These are phyloP conservation scores for Xiphydria camelus DNA, from an alignment of 2,888 invertebrate species.

Conservation along the genomic window DNA sequence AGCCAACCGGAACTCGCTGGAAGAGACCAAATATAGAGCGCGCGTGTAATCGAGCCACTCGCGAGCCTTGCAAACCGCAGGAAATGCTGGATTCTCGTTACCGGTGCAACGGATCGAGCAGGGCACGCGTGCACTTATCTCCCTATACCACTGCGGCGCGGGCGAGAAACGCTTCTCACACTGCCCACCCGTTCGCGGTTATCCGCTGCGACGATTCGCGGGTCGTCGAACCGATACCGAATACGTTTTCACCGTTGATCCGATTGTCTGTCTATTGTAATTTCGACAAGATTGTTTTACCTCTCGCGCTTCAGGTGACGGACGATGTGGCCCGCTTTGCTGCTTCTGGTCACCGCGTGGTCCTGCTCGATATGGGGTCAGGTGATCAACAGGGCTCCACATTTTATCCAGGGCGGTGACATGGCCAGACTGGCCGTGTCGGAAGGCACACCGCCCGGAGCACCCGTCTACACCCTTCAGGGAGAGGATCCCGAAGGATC, in stretches of 20 bases:
- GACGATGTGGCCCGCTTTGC: conserved; percentile 44
- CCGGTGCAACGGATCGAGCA: neutral
- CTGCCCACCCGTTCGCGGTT: conserved; percentile 23
- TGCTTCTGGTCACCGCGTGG: conserved; percentile 35
- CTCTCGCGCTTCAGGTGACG: conserved; percentile 36
- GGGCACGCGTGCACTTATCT: too few relatives aligned
- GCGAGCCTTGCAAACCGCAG: neutral
- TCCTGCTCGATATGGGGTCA: conserved; percentile 56
- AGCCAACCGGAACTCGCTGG: too few relatives aligned
- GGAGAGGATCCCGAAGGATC: conserved; percentile 79
- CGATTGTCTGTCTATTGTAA: too few relatives aligned
- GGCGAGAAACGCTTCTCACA: too few relatives aligned
- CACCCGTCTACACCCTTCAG: conserved; percentile 75
- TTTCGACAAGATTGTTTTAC: too few relatives aligned
- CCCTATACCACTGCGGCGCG: too few relatives aligned
- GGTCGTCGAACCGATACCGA: too few relatives aligned
- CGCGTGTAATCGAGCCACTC: too few relatives aligned
- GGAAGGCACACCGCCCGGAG: conserved; percentile 75
- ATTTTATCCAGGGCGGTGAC: conserved; percentile 77
- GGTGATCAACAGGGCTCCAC: conserved; percentile 72
- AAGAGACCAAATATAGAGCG: conserved; percentile 17
- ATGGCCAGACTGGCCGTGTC: conserved; percentile 75
- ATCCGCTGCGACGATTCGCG: conserved; percentile 4
- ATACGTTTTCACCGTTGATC: too few relatives aligned
- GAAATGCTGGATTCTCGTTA: neutral